Conservation (phyloP, 92 coral and sea anemone species). For the Bergia puertoricense region DNA sequence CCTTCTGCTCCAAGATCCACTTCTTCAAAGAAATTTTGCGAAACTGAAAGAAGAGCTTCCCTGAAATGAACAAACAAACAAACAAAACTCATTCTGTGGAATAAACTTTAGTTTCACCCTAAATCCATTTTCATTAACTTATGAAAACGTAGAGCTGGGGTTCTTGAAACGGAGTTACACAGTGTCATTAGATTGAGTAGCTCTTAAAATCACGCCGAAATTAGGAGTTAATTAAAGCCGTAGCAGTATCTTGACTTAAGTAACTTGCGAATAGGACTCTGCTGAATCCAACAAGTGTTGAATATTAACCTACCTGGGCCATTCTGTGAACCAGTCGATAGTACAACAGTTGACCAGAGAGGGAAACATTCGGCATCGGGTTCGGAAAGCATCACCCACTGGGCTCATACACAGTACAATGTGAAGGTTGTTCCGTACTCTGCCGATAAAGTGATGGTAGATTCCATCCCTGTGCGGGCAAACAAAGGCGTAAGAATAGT, state of each 20-base stretch:
- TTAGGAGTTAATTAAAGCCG: too few relatives aligned
- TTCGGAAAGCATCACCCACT: constrained; percentile 97
- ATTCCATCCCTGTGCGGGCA: constrained; percentile 76
- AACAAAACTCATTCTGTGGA: background rate
- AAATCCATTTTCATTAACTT: too few relatives aligned
- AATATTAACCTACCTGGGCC: constrained; percentile 84
- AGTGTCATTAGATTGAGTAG: too few relatives aligned
- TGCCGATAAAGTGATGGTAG: constrained; percentile 87
- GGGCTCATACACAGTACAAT: constrained; percentile 99
- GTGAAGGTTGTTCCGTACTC: constrained; percentile 97
- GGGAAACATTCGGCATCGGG: constrained; percentile 97
- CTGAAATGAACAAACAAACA: constrained; percentile 47
- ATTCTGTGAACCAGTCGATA: constrained; percentile 97
- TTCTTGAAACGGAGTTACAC: too few relatives aligned
- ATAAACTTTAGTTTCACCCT: too few relatives aligned
- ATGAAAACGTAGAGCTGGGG: too few relatives aligned
- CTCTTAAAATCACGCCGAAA: too few relatives aligned
- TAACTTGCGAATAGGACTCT: background rate
- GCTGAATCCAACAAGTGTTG: background rate
- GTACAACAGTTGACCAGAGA: constrained; percentile 98
- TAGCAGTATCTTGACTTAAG: background rate
- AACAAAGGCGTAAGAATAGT: background rate
- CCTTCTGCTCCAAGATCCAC: constrained; percentile 96
- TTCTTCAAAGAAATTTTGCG: constrained; percentile 94
- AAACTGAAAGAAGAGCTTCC: constrained; percentile 95